Conservation (phyloP, 30 jellyfish, hydroid and myxozoan genomes). For the Aurelia aurita complex sp. Pacific region DNA sequence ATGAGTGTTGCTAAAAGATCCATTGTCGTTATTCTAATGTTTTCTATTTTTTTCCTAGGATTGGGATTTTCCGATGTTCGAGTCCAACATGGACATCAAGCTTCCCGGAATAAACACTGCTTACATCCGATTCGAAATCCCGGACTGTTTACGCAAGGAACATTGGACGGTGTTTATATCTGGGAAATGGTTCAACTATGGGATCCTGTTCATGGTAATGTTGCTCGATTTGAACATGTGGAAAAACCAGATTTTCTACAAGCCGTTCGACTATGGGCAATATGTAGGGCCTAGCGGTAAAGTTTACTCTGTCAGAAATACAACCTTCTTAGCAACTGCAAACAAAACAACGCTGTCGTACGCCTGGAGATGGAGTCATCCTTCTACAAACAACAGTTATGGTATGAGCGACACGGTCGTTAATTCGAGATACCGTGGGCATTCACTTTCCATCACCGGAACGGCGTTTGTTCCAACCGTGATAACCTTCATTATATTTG, state of each 20-base stretch:
- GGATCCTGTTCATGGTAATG: slow-evolving; percentile 85
- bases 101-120: slow-evolving; percentile 97
- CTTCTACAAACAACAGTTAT: slow-evolving; percentile 58
- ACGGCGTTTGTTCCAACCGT: slow-evolving; percentile 86
- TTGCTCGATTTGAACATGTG: slow-evolving; percentile 90
- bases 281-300: slow-evolving; percentile 89
- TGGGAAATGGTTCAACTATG: slow-evolving; percentile 97
- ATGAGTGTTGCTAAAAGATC: too few species aligned
- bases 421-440: slow-evolving; percentile 79
- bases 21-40: too few species aligned
- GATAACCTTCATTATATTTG: slow-evolving; percentile 65
- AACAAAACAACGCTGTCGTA: slow-evolving; percentile 78
- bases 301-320: slow-evolving; percentile 70
- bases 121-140: slow-evolving; percentile 69
- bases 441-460: slow-evolving; percentile 62
- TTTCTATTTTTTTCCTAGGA: slow-evolving; percentile 41
- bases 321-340: slow-evolving; percentile 43
- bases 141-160: slow-evolving; percentile 71
- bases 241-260: slow-evolving; percentile 92
- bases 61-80: slow-evolving; percentile 96
- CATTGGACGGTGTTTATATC: slow-evolving; percentile 86
- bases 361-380: slow-evolving; percentile 87
- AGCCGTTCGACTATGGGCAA: slow-evolving; percentile 86
- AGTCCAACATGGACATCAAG: slow-evolving; percentile 75
- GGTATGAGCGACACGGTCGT: slow-evolving; percentile 61